These are phyloP conservation scores for Calosoma granatense DNA, from an alignment of 1,140 invertebrate species.

Conservation along the genomic window DNA sequence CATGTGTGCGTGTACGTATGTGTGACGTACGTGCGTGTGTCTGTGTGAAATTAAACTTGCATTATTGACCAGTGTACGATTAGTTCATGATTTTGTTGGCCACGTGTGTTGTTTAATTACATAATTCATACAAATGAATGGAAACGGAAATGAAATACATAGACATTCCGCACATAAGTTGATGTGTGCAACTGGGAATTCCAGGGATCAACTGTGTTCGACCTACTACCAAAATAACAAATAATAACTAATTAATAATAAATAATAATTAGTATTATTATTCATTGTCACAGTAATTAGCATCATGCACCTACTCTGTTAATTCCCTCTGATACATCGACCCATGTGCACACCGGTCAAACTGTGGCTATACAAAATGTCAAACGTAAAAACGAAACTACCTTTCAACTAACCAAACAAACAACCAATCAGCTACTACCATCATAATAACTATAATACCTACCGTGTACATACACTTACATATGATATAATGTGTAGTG, in stretches of 20 bases:
- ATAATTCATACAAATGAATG: background rate
- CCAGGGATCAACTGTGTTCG: conserved; percentile 6
- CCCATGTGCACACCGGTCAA: background rate
- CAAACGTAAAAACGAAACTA: background rate
- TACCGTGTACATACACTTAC: too few relatives aligned
- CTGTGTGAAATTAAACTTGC: background rate
- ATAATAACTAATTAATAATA: background rate
- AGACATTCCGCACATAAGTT: background rate
- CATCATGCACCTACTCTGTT: conserved; percentile 1
- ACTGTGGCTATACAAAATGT: background rate
- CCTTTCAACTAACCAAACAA: too few relatives aligned
- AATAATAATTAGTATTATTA: background rate
- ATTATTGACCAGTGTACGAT: background rate
- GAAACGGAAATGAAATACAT: background rate
- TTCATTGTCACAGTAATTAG: background rate
- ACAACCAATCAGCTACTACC: too few relatives aligned
- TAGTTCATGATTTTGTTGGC: background rate
- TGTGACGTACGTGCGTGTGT: background rate
- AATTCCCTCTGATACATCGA: conserved; percentile 7
- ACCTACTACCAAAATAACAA: background rate
- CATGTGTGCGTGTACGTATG: background rate
- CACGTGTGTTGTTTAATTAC: background rate
- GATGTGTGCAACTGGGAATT: background rate
- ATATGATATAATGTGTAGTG: background rate
- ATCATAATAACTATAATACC: too few relatives aligned